Conservation (phyloP, 1,140 invertebrate genomes). For the Drosophila bipectinata region DNA sequence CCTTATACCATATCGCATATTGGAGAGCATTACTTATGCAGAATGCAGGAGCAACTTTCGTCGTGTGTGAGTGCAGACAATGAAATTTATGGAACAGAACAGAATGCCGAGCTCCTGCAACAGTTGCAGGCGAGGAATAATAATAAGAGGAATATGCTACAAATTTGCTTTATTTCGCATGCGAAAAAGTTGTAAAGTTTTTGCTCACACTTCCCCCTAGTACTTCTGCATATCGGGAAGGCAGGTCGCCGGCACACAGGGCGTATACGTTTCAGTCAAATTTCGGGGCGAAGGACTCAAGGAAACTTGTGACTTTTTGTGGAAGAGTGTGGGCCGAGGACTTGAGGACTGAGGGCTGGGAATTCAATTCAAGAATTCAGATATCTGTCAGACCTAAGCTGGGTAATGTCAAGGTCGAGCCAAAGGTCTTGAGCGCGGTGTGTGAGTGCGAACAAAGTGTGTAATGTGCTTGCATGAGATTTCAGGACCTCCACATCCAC, state of each 20-base stretch:
- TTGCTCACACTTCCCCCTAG: conserved; percentile 4
- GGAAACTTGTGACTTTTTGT: conserved; percentile 1
- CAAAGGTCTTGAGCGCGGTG: conserved; percentile 27
- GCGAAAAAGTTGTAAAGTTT: conserved; percentile 76
- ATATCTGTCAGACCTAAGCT: conserved; percentile 31
- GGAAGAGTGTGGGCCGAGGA: background rate
- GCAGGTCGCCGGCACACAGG: conserved; percentile 16
- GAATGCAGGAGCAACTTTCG: conserved; percentile 52
- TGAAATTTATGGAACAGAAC: conserved; percentile 77
- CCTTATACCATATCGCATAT: conserved; percentile 68
- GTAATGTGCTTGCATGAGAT: conserved; percentile 71
- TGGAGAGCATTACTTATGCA: conserved; percentile 76
- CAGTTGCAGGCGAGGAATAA: conserved; percentile 48
- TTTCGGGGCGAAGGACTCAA: background rate
- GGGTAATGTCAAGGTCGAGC: conserved; percentile 43
- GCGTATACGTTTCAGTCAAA: conserved; percentile 34
- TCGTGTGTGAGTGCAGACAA: conserved; percentile 65
- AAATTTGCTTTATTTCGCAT: conserved; percentile 80
- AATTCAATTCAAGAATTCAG: conserved; percentile 38
- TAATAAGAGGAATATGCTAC: conserved; percentile 70
- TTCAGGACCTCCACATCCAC: conserved; percentile 33
- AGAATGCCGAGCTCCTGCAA: conserved; percentile 38
- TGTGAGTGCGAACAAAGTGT: conserved; percentile 52
- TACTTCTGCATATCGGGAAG: too few relatives aligned
- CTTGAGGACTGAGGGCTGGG: conserved; percentile 6